Conservation (phyloP, 2,888 invertebrate species). For the Ethmia dodecea region DNA sequence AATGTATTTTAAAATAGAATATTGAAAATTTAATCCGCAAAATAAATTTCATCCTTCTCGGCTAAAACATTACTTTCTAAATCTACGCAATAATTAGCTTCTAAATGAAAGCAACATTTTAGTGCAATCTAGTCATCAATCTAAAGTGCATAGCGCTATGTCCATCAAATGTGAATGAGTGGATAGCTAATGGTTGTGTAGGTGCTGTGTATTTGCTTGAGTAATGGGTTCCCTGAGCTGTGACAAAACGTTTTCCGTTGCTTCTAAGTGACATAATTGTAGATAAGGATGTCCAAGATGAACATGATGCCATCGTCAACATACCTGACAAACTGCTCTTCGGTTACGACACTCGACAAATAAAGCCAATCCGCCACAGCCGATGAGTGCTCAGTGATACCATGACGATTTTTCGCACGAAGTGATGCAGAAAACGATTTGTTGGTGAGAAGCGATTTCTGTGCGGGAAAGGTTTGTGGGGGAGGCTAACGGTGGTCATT, state of each 20-base stretch:
- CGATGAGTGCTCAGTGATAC: conserved; percentile 40
- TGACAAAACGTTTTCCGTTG: conserved; percentile 45
- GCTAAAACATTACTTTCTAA: too few species aligned
- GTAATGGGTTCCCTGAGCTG: conserved; percentile 58
- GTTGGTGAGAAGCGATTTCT: conserved; percentile 59
- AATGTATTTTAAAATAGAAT: too few species aligned
- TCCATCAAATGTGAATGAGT: conserved; percentile 41
- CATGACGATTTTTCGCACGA: conserved; percentile 34
- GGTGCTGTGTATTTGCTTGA: conserved; percentile 68
- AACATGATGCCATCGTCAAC: conserved; percentile 22
- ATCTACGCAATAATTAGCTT: not conserved
- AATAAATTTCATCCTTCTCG: too few species aligned
- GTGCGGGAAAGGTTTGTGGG: conserved; percentile 52
- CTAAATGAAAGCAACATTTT: conserved; percentile 29
- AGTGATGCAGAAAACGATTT: conserved; percentile 55
- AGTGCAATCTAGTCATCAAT: conserved; percentile 49
- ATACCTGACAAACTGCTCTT: conserved; percentile 20
- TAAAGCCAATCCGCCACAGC: conserved; percentile 37
- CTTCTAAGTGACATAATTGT: conserved; percentile 10
- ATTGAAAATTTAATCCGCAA: too few species aligned
- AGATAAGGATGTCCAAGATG: conserved; percentile 22
- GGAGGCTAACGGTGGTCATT: conserved; percentile 53
- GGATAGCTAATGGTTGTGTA: conserved; percentile 61
- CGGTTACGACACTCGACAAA: conserved; percentile 27
- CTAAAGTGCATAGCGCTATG: conserved; percentile 59